A percentile compares a stretch with the other conserved stretches of the same genome.
phyloP scores from a whole-genome alignment of 2,888 invertebrate genomes.

The Drosophila quasianomalipes region DNA sequence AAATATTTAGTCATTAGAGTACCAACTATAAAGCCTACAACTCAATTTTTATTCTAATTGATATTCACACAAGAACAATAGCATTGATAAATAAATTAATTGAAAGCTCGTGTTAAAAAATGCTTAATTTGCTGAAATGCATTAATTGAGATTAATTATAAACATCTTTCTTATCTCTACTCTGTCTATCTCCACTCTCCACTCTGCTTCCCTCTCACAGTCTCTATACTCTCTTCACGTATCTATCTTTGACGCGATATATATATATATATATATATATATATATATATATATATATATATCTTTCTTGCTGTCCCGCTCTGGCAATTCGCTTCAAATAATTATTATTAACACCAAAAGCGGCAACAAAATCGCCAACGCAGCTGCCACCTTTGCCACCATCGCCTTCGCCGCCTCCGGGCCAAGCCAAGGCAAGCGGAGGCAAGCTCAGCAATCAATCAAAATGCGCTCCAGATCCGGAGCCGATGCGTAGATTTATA shows the following conservation, averaged over 20 bases:
- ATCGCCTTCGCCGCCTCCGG: constrained; percentile 15
- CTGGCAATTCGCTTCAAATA: constrained; percentile 53
- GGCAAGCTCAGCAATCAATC: constrained; percentile 57
- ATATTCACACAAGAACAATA: background rate
- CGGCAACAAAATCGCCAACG: constrained; percentile 48
- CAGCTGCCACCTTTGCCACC: constrained; percentile 14
- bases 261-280: background rate
- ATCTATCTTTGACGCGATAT: background rate
- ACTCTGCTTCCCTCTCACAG: background rate
- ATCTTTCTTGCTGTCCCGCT: constrained; percentile 19
- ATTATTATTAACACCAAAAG: constrained; percentile 78
- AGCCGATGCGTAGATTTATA: constrained; percentile 67
- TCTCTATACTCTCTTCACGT: background rate
- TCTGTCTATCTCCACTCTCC: background rate
- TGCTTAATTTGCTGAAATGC: background rate
- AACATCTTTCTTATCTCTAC: background rate
- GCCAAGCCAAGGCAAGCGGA: constrained; percentile 16
- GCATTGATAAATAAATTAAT: background rate
- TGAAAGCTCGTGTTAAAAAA: background rate
- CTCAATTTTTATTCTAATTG: background rate
- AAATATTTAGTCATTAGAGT: background rate
- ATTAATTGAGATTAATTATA: background rate
- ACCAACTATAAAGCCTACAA: background rate
- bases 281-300: background rate
- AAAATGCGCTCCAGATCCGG: constrained; percentile 66